A percentile compares a stretch with the other conserved stretches of the same genome.
These are phyloP conservation scores for Spea hammondii DNA, from an alignment of 2,797 vertebrate genomes.

Conservation along the genomic window DNA sequence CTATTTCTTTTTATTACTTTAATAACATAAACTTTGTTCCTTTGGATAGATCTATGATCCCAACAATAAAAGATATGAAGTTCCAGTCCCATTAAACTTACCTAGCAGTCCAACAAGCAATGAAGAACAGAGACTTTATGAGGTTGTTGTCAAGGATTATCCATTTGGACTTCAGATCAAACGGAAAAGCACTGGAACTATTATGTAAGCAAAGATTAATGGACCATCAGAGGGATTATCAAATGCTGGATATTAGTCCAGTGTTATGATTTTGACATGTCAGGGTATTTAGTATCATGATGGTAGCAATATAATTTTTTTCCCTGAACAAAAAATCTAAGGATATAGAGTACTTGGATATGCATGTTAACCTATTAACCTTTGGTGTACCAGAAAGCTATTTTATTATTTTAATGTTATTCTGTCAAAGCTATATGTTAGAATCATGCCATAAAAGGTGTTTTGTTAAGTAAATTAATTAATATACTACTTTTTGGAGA, in stretches of 20 bases:
- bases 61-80: slow-evolving; percentile 72
- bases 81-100: slow-evolving; percentile 73
- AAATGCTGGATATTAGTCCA: background rate
- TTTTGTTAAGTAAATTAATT: slow-evolving; percentile 47
- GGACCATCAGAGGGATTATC: background rate
- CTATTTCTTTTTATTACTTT: background rate
- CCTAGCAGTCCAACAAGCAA: slow-evolving; percentile 62
- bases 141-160: slow-evolving; percentile 57
- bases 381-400: no score
- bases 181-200: slow-evolving; percentile 70
- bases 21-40: background rate
- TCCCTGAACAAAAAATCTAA: no score
- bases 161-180: slow-evolving; percentile 79
- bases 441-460: slow-evolving; percentile 14
- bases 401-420: background rate
- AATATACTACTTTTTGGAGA: slow-evolving; percentile 40
- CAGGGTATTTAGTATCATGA: no score
- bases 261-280: background rate
- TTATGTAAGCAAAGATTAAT: slow-evolving; percentile 67
- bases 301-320: no score
- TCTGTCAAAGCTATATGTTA: background rate
- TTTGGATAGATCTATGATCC: slow-evolving; percentile 76
- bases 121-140: slow-evolving; percentile 65
- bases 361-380: no score
- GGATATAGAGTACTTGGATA: no score